phyloP scores from a whole-genome alignment of 1,140 invertebrate species.

The Macrotrachela quadricornifera region DNA sequence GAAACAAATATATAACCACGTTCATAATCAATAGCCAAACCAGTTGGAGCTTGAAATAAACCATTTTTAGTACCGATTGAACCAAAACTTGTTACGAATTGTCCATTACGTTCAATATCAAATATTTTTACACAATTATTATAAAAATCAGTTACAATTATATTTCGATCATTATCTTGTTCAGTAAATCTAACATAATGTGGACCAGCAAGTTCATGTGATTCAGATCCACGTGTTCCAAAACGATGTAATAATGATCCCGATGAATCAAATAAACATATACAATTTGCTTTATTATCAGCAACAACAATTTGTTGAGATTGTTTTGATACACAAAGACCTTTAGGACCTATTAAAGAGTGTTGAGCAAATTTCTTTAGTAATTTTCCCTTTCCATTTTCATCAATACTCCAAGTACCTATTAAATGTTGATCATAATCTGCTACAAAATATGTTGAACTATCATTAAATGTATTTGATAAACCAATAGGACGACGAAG shows the following conservation, averaged over 20 bases:
- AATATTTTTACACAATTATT: conserved; percentile 37
- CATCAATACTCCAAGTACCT: conserved; percentile 38
- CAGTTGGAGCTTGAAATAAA: conserved; percentile 40
- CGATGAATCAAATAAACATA: conserved; percentile 36
- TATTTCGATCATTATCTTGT: conserved; percentile 29
- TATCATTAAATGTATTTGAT: no score
- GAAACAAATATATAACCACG: conserved; percentile 38
- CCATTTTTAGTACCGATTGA: conserved; percentile 35
- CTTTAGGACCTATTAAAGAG: conserved; percentile 38
- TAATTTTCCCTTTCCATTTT: conserved; percentile 36
- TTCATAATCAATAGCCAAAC: conserved; percentile 32
- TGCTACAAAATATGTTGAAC: conserved; percentile 25
- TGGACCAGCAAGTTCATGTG: conserved; percentile 38
- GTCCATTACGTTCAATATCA: conserved; percentile 16
- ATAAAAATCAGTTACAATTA: conserved; percentile 39
- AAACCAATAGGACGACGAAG: no score
- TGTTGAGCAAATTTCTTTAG: conserved; percentile 35
- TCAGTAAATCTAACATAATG: conserved; percentile 37
- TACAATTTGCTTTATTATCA: conserved; percentile 37
- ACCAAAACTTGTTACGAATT: conserved; percentile 27
- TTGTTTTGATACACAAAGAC: conserved; percentile 31
- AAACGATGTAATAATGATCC: conserved; percentile 19
- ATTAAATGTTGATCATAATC: conserved; percentile 31
- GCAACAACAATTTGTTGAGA: conserved; percentile 36
- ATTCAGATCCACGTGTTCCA: conserved; percentile 19